Evolutionary conservation across 2,888 invertebrate genomes (phyloP).

Genomic region (Eulithis prunata): DNA sequence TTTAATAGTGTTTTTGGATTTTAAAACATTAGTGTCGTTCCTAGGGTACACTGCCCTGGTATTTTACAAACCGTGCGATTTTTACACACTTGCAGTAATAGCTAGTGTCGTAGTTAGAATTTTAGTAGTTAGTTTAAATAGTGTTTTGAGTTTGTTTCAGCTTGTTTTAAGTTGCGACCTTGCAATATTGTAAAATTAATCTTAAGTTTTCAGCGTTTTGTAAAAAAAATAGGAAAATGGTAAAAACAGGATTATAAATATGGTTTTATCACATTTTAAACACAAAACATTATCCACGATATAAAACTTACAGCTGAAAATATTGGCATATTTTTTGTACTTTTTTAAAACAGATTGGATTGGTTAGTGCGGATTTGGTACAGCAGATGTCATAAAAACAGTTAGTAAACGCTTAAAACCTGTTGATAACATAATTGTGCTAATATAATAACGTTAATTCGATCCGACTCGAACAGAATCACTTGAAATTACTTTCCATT

Average conservation of each 20-base stretch:
- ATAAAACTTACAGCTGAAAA: conserved; percentile 4
- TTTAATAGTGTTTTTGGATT: conserved; percentile 63
- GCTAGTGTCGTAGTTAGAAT: conserved; percentile 69
- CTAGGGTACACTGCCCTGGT: conserved; percentile 62
- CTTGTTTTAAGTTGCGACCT: conserved; percentile 39
- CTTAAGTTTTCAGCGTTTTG: conserved; percentile 11
- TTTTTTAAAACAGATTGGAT: conserved; percentile 38
- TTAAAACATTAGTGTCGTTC: conserved; percentile 52
- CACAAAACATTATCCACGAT: background rate
- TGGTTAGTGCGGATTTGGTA: conserved; percentile 63
- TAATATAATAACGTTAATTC: background rate
- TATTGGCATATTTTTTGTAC: conserved; percentile 35
- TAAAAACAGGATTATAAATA: conserved; percentile 17
- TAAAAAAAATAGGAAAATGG: background rate
- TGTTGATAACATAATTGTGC: background rate
- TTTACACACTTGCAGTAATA: conserved; percentile 74
- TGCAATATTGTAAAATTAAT: conserved; percentile 8
- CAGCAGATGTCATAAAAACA: conserved; percentile 55
- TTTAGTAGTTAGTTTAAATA: conserved; percentile 64
- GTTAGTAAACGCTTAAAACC: conserved; percentile 1
- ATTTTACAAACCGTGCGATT: conserved; percentile 71
- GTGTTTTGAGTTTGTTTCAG: conserved; percentile 63
- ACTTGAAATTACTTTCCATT: background rate
- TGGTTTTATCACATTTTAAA: conserved; percentile 7
- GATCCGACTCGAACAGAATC: conserved; percentile 4